Evolutionary conservation across 2,113 vertebrate species (phyloP).

Genomic region (Echinops telfairi): DNA sequence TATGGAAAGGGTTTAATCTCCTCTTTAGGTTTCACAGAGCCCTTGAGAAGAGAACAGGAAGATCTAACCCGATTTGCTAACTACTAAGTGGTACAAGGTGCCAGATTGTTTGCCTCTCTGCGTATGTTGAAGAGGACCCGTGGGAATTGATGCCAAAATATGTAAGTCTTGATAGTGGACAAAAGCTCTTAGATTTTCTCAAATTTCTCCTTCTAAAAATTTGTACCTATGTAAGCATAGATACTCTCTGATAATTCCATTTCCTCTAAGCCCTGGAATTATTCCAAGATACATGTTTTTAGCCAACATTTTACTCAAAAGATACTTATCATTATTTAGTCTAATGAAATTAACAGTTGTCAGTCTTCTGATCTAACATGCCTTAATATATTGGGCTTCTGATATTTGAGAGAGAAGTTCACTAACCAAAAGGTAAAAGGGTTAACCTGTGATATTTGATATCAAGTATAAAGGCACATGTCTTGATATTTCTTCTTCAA

Average conservation of each 20-base stretch:
- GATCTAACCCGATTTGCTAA: neutral
- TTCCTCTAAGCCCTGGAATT: conserved; percentile 46
- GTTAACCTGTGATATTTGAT: conserved; percentile 22
- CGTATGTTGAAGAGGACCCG: neutral
- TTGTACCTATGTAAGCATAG: conserved; percentile 42
- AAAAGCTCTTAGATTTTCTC: conserved; percentile 55
- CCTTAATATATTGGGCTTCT: conserved; percentile 31
- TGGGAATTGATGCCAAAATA: conserved; percentile 59
- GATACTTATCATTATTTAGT: conserved; percentile 25
- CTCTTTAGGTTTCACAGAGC: conserved; percentile 61
- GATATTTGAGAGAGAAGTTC: conserved; percentile 24
- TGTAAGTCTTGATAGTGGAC: conserved; percentile 49
- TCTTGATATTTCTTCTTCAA: conserved; percentile 5
- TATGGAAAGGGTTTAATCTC: conserved; percentile 57
- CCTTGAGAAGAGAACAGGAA: conserved; percentile 55
- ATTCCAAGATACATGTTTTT: conserved; percentile 44
- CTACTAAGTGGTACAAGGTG: conserved; percentile 4
- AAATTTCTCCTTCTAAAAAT: conserved; percentile 60
- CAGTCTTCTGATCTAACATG: conserved; percentile 8
- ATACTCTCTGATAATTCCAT: conserved; percentile 56
- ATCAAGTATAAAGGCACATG: neutral
- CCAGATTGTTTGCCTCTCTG: conserved; percentile 2
- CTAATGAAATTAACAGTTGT: conserved; percentile 51
- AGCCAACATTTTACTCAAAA: conserved; percentile 52
- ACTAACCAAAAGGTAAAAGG: conserved; percentile 38